Evolutionary conservation across 2,797 vertebrate species (phyloP), one percentile per base, ranked within the genome.

Genomic region (Chrysocyon brachyurus): DNA sequence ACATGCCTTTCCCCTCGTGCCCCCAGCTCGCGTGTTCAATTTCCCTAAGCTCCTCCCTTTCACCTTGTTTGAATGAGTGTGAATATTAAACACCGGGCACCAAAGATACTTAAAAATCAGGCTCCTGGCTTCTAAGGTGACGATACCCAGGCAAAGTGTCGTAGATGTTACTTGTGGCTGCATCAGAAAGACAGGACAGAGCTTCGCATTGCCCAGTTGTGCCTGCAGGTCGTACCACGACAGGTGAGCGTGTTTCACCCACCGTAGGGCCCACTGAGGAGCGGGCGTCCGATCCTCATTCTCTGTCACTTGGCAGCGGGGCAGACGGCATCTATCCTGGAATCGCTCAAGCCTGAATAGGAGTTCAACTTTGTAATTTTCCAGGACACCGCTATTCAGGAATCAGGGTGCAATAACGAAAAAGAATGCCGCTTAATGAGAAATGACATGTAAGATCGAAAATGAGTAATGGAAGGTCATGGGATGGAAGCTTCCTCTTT

Each of bases 401-500:
- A 94, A 94, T 97, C 66, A 49, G 24, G 81, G 79, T 68, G 61
- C 57, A 70, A 86, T 56, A 95, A 85, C 88, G 28, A 4, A 63
- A 96, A 95, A 70, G 82, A 96, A 87, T 59, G n/a, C 82, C 59
- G 78, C 82, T 91, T 96, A 78, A 85, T 78, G 90, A 85, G 72
- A 97, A 98, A 77, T 91, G 88, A 49, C 83, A 96, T 57, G 84
- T 57, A n/a, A 70, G 75, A 85, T 10, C 61, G 49, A 96, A 96
- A 96, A 66, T 87, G 93, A 97, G 68, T 95, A 72, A 97, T 92
- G 70, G 61, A 54, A 92, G 83, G 70, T 59, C 72, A 31, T 31
- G 72, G 64, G 75, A 21, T 72, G 93, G 68, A 94, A 75, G 21
- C 83, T 97, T 97, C 96, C 97, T 92, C 91, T 97, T 97, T 87